Evolutionary conservation across 2,113 vertebrate species (phyloP).

Genomic region (Dunckerocampus dactyliophorus): DNA sequence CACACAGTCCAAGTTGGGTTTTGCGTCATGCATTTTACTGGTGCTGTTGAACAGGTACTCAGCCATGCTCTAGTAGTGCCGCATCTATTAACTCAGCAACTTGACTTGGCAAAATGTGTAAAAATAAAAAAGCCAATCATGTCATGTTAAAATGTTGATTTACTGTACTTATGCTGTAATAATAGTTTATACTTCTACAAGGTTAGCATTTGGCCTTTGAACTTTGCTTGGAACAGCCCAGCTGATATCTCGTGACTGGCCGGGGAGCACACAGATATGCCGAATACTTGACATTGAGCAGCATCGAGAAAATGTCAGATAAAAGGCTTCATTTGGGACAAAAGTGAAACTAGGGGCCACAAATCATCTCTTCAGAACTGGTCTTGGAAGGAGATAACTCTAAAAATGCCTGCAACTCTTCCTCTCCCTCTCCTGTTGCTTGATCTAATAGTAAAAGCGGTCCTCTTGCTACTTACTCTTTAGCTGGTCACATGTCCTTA

Average conservation of each 20-base stretch:
- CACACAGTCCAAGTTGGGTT: too few relatives aligned
- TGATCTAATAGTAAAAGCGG: conserved; percentile 40
- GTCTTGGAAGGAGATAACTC: conserved; percentile 17
- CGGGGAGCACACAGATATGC: conserved; percentile 54
- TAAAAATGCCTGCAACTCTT: conserved; percentile 26
- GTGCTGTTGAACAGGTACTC: too few relatives aligned
- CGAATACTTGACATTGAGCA: conserved; percentile 57
- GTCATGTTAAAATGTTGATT: background rate
- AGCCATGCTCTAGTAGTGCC: background rate
- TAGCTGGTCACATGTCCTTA: conserved; percentile 62
- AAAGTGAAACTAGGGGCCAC: conserved; percentile 34
- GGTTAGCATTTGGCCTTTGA: conserved; percentile 58
- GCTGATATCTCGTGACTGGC: conserved; percentile 64
- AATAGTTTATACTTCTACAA: conserved; percentile 6
- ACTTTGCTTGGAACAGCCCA: conserved; percentile 53
- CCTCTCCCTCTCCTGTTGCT: conserved; percentile 1
- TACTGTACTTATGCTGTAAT: background rate
- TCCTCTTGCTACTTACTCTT: conserved; percentile 31
- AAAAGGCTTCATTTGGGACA: conserved; percentile 23
- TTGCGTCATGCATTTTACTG: too few relatives aligned
- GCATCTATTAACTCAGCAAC: background rate
- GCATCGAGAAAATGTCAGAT: conserved; percentile 29
- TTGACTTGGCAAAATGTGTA: background rate
- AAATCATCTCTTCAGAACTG: conserved; percentile 49
- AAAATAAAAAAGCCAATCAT: background rate